Conservation (phyloP, 2,113 vertebrate species). For the Steatornis caripensis region DNA sequence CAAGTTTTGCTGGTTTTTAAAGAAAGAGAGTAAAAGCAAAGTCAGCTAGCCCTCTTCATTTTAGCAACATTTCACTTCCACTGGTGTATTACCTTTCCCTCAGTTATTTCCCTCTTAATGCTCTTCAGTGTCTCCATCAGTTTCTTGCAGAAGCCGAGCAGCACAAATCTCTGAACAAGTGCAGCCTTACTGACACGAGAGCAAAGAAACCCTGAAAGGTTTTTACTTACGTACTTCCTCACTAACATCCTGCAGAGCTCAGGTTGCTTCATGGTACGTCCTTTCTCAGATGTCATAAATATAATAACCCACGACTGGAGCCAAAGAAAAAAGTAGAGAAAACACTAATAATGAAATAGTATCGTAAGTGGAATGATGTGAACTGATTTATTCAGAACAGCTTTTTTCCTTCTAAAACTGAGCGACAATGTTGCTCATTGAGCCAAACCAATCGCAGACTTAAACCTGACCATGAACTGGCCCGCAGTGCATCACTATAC, state of each 20-base stretch:
- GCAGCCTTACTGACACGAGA: background rate
- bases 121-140: background rate
- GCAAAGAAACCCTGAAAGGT: background rate
- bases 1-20: background rate
- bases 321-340: background rate
- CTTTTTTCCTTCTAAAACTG: background rate
- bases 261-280: background rate
- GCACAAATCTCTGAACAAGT: background rate
- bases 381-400: background rate
- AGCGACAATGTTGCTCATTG: background rate
- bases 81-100: background rate
- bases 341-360: background rate
- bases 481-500: background rate
- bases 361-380: background rate
- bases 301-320: background rate
- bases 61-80: background rate
- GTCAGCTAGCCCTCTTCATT: background rate
- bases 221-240: background rate
- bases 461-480: background rate
- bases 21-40: background rate
- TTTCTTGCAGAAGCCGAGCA: background rate
- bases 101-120: background rate
- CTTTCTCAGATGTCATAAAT: background rate
- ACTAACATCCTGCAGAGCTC: background rate
- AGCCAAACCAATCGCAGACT: background rate